A percentile compares a stretch with the other conserved stretches of the same genome.
These are phyloP conservation scores for Spilogale gracilis DNA, from an alignment of 2,113 vertebrate genomes.

Conservation along the genomic window DNA sequence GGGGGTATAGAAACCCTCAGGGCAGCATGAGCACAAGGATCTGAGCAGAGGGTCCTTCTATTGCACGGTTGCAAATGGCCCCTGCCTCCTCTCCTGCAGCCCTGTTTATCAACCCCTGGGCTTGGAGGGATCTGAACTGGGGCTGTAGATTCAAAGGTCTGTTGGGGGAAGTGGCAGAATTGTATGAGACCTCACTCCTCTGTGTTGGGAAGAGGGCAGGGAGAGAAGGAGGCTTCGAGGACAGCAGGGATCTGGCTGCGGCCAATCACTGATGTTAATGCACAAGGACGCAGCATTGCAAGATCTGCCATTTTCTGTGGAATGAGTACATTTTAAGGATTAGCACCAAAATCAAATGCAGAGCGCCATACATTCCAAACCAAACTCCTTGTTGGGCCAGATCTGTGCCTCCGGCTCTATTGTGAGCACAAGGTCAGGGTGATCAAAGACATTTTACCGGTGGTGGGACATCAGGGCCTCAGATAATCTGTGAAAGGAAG, in stretches of 20 bases:
- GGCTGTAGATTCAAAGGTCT: background rate
- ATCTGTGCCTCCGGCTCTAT: background rate
- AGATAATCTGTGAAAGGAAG: background rate
- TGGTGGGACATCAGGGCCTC: background rate
- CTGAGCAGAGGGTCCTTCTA: background rate
- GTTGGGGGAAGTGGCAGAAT: background rate
- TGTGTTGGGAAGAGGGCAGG: background rate
- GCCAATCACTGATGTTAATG: background rate
- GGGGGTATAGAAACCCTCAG: background rate
- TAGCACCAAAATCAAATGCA: background rate
- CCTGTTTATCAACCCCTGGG: background rate
- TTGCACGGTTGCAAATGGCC: background rate
- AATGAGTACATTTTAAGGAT: conserved; percentile 5
- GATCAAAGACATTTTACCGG: background rate
- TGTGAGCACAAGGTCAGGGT: background rate
- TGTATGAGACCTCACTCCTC: background rate
- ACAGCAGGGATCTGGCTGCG: too few relatives aligned
- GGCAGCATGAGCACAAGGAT: accelerated
- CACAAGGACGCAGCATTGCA: background rate
- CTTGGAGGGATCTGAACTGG: too few relatives aligned
- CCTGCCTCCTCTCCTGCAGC: background rate
- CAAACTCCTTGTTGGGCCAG: background rate
- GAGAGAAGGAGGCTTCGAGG: accelerated
- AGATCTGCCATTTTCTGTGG: background rate
- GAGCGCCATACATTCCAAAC: background rate